Evolutionary conservation across 1,140 invertebrate genomes (phyloP).

Genomic region (Eubasilissa regina): DNA sequence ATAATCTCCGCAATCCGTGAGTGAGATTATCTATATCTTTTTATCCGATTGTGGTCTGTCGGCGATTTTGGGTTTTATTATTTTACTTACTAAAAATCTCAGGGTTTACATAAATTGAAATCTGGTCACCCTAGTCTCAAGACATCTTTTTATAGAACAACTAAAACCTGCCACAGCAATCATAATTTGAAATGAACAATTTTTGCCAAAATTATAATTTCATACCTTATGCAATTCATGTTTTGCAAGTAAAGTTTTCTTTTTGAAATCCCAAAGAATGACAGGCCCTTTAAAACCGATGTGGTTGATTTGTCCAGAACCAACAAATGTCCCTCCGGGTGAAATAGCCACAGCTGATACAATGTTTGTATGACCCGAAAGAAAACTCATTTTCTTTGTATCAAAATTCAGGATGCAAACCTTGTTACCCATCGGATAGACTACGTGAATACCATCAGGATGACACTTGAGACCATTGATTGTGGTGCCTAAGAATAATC

Average conservation of each 20-base stretch:
- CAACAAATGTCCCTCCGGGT: conserved; percentile 83
- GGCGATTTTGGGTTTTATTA: too few species aligned
- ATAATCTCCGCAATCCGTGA: too few species aligned
- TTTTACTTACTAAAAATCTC: too few species aligned
- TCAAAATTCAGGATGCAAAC: conserved; percentile 84
- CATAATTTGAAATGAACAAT: too few species aligned
- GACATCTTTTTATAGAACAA: too few species aligned
- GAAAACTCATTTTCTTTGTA: conserved; percentile 82
- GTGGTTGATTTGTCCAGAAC: conserved; percentile 91
- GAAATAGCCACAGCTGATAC: conserved; percentile 89
- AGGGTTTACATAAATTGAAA: too few species aligned
- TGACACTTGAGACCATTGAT: conserved; percentile 83
- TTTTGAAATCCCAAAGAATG: conserved; percentile 90
- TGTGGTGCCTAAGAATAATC: conserved; percentile 74
- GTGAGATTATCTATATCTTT: too few species aligned
- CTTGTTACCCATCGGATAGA: conserved; percentile 90
- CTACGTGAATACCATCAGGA: conserved; percentile 81
- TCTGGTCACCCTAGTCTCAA: too few species aligned
- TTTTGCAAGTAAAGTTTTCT: conserved; percentile 74
- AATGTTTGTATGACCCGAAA: conserved; percentile 87
- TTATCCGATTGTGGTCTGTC: too few species aligned
- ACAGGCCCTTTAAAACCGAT: conserved; percentile 92
- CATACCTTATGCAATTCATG: conserved; percentile 87
- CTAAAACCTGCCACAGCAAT: too few species aligned
- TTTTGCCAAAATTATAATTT: background rate